A percentile compares a stretch with the other conserved stretches of the same genome.
These are phyloP conservation scores for Protula sp. DNA, from an alignment of 2,888 invertebrate genomes.

Conservation along the genomic window DNA sequence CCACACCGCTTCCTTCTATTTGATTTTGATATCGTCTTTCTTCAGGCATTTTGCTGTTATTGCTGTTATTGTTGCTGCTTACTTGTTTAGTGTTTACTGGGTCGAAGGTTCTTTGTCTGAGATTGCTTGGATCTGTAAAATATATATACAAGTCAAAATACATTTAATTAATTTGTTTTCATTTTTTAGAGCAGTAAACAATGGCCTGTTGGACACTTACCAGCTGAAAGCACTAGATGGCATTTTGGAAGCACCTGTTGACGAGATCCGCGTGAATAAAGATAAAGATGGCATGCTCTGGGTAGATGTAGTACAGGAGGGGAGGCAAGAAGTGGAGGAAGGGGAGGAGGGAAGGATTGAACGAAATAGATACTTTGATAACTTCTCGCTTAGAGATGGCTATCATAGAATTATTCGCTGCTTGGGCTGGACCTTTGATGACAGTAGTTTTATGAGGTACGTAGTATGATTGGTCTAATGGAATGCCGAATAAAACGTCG, in stretches of 20 bases:
- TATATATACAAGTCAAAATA: too few relatives aligned
- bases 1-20: too few relatives aligned
- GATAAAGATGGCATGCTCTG: slow-evolving; percentile 15
- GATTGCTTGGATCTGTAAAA: too few relatives aligned
- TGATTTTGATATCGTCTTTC: too few relatives aligned
- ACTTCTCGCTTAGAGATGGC: slow-evolving; percentile 51
- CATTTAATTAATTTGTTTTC: too few relatives aligned
- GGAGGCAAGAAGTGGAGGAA: too few relatives aligned
- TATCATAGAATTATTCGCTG: slow-evolving; percentile 55
- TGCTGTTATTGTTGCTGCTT: too few relatives aligned
- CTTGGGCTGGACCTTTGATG: slow-evolving; percentile 55
- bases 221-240: slow-evolving; percentile 56
- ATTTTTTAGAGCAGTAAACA: slow-evolving; percentile 53
- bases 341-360: neutral
- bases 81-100: too few relatives aligned
- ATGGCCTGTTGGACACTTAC: slow-evolving; percentile 54
- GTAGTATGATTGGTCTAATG: too few relatives aligned
- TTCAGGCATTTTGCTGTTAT: too few relatives aligned
- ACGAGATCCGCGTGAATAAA: slow-evolving; percentile 20
- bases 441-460: slow-evolving; percentile 43
- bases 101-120: too few relatives aligned
- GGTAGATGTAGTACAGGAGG: neutral
- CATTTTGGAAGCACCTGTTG: slow-evolving; percentile 48
- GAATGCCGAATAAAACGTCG: too few relatives aligned
- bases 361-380: slow-evolving; percentile 30